Evolutionary conservation across 2,888 invertebrate species (phyloP).

Genomic region (Nemotelus pantherinus): DNA sequence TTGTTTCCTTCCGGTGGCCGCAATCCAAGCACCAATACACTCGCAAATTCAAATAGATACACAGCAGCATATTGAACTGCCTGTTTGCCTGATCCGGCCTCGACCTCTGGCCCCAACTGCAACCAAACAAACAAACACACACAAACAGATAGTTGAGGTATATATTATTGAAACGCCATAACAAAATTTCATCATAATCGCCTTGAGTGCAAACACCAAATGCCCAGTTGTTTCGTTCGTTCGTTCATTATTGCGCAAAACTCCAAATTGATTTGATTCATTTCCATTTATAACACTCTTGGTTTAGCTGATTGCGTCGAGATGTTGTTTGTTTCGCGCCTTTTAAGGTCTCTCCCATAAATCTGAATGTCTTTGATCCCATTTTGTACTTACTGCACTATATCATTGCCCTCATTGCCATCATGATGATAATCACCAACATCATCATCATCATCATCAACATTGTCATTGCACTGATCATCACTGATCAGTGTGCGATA

Average conservation of each 20-base stretch:
- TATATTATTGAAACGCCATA: too few relatives aligned
- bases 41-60: too few relatives aligned
- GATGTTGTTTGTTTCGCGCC: constrained; percentile 11
- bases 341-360: constrained; percentile 35
- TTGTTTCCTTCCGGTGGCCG: constrained; percentile 30
- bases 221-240: background rate
- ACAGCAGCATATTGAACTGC: too few relatives aligned
- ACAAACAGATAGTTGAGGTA: too few relatives aligned
- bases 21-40: too few relatives aligned
- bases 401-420: constrained; percentile 38
- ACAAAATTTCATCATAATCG: too few relatives aligned
- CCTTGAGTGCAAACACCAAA: background rate
- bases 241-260: constrained; percentile 31
- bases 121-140: too few relatives aligned
- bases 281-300: constrained; percentile 17
- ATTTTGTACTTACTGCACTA: constrained; percentile 34
- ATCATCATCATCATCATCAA: constrained; percentile 24
- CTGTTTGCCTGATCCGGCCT: too few relatives aligned
- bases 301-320: background rate
- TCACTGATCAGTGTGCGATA: constrained; percentile 24
- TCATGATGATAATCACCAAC: constrained; percentile 17
- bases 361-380: constrained; percentile 41
- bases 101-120: too few relatives aligned
- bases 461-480: background rate
- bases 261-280: constrained; percentile 35